Percentiles rank a stretch among this genome's conserved stretches.
Conservation (phyloP, 2,888 invertebrate species). For the Polydrusus pterygomalis region DNA sequence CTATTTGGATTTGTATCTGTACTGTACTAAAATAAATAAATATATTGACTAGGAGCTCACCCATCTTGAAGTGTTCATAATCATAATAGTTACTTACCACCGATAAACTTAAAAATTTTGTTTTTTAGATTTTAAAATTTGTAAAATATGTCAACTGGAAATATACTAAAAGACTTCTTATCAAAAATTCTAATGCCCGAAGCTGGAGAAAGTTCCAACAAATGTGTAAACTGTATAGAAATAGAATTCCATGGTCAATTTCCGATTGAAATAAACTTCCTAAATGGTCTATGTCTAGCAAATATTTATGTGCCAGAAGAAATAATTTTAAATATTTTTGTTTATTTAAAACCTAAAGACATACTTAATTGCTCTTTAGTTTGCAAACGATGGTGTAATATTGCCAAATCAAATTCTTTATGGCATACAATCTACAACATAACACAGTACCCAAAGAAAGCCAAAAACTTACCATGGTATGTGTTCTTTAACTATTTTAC, state of each 20-base stretch:
- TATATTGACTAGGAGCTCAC: too few species aligned
- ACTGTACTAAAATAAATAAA: too few species aligned
- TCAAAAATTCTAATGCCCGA: neutral
- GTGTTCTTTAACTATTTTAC: slow-evolving; percentile 71
- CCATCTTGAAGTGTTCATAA: too few species aligned
- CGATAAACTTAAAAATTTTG: neutral
- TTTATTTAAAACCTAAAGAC: slow-evolving; percentile 68
- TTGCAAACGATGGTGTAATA: slow-evolving; percentile 73
- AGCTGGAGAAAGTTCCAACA: neutral
- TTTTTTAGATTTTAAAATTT: neutral
- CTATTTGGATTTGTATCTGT: too few species aligned
- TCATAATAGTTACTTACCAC: too few species aligned
- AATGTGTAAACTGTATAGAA: neutral
- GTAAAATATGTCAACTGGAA: neutral
- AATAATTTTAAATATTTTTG: slow-evolving; percentile 71
- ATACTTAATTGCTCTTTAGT: slow-evolving; percentile 72
- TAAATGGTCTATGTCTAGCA: slow-evolving; percentile 69
- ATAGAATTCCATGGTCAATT: slow-evolving; percentile 37
- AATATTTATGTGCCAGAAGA: slow-evolving; percentile 72
- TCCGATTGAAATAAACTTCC: slow-evolving; percentile 8
- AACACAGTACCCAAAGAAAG: slow-evolving; percentile 59
- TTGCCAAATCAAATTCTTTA: slow-evolving; percentile 69
- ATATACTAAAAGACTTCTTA: neutral
- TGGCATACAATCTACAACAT: slow-evolving; percentile 64
- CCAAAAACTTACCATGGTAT: slow-evolving; percentile 61